These are phyloP conservation scores for Cydia amplana DNA, from an alignment of 1,140 invertebrate genomes.

Conservation along the genomic window DNA sequence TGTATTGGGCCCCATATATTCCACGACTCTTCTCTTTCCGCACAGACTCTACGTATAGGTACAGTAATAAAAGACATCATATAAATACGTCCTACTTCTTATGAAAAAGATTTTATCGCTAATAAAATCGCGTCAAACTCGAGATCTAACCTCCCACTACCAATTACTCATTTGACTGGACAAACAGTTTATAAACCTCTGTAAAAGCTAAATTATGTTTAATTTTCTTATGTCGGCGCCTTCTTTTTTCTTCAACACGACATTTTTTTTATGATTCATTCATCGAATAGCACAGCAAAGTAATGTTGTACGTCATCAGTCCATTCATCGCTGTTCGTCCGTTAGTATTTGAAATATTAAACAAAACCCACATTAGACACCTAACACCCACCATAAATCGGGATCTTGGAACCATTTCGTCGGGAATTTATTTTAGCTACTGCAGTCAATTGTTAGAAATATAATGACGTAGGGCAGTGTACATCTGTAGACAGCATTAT, in stretches of 20 bases:
- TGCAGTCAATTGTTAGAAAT: too few relatives aligned
- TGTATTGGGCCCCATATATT: too few relatives aligned
- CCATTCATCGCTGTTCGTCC: not conserved
- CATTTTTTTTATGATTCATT: not conserved
- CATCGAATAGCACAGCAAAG: not conserved
- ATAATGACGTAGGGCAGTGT: too few relatives aligned
- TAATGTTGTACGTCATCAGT: slow-evolving; percentile 10
- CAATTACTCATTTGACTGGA: slow-evolving; percentile 7
- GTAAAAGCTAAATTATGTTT: not conserved
- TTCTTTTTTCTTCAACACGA: not conserved
- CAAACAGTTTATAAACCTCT: not conserved
- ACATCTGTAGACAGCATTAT: too few relatives aligned
- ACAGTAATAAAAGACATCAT: too few relatives aligned
- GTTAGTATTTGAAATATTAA: not conserved
- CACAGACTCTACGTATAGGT: too few relatives aligned
- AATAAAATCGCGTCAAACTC: not conserved
- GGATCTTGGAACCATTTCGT: not conserved
- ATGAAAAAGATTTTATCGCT: not conserved
- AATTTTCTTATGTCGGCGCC: slow-evolving; percentile 1
- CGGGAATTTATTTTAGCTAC: not conserved
- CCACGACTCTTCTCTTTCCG: too few relatives aligned
- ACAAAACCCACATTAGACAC: slow-evolving; percentile 10
- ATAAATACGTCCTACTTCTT: slow-evolving; percentile 1
- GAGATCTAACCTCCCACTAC: not conserved
- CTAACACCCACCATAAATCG: not conserved